Percentiles rank a stretch among this genome's conserved stretches.
These are phyloP conservation scores for Tinea pellionella DNA, from an alignment of 2,888 invertebrate species.

Conservation along the genomic window DNA sequence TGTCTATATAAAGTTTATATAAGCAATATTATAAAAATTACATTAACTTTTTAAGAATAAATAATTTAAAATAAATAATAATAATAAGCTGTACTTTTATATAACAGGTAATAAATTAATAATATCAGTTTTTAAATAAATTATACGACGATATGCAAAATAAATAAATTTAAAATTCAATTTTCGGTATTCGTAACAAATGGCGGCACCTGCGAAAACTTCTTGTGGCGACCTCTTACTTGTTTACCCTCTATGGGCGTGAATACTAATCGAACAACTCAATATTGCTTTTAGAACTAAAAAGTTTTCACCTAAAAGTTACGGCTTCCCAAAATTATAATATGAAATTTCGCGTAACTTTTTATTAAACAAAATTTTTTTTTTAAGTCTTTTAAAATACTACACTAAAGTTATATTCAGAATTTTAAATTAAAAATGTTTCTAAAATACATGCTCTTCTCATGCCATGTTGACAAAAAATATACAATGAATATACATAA, in stretches of 20 bases:
- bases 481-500: too few relatives aligned
- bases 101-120: background rate
- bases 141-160: background rate
- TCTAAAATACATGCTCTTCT: too few relatives aligned
- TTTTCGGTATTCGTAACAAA: background rate
- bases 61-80: too few relatives aligned
- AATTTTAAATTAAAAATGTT: too few relatives aligned
- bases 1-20: too few relatives aligned
- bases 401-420: too few relatives aligned
- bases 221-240: background rate
- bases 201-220: background rate
- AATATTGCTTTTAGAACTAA: conserved; percentile 2
- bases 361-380: background rate
- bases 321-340: background rate
- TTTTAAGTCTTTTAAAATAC: too few relatives aligned
- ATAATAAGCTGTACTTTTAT: too few relatives aligned
- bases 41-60: too few relatives aligned
- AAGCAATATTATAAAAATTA: too few relatives aligned
- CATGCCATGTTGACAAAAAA: too few relatives aligned
- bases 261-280: conserved; percentile 4
- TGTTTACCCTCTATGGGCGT: background rate
- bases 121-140: background rate
- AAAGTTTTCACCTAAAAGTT: background rate
- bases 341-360: background rate
- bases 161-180: conserved; percentile 1